Percentiles rank a stretch among this genome's conserved stretches.
Evolutionary conservation across 1,140 invertebrate species (phyloP).

Genomic region (Formica selysi): DNA sequence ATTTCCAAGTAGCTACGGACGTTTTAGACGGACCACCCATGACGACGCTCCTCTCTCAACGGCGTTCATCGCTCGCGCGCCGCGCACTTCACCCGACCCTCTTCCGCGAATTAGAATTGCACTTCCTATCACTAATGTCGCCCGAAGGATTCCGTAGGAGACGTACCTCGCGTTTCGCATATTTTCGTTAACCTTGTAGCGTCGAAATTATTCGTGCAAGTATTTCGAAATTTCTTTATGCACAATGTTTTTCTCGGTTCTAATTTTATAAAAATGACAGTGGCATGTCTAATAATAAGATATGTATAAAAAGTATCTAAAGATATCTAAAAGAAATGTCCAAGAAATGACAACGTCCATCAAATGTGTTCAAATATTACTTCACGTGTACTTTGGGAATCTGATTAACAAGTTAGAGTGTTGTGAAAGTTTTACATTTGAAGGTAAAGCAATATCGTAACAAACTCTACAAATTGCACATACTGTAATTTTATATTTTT

Average conservation of each 20-base stretch:
- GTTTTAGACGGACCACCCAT: constrained; percentile 73
- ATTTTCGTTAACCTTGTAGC: background rate
- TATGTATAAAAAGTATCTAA: background rate
- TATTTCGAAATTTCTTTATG: background rate
- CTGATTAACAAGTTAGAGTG: background rate
- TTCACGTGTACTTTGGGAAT: background rate
- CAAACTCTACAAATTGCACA: background rate
- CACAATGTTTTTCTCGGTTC: background rate
- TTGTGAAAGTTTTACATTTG: constrained; percentile 4
- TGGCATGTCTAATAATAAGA: background rate
- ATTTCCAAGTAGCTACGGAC: constrained; percentile 76
- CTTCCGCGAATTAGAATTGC: constrained; percentile 54
- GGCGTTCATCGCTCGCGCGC: constrained; percentile 25
- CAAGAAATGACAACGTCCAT: background rate
- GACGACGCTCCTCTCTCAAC: constrained; percentile 22
- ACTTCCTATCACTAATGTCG: constrained; percentile 39
- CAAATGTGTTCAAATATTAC: background rate
- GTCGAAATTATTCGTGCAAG: background rate
- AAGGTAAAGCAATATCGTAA: background rate
- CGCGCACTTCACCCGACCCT: background rate
- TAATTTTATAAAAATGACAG: background rate
- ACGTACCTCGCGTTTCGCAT: background rate
- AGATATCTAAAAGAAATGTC: background rate
- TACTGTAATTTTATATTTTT: background rate
- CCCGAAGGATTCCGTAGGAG: background rate